These are phyloP conservation scores for Pteropus alecto DNA, from an alignment of 2,113 vertebrate genomes.

Conservation along the genomic window DNA sequence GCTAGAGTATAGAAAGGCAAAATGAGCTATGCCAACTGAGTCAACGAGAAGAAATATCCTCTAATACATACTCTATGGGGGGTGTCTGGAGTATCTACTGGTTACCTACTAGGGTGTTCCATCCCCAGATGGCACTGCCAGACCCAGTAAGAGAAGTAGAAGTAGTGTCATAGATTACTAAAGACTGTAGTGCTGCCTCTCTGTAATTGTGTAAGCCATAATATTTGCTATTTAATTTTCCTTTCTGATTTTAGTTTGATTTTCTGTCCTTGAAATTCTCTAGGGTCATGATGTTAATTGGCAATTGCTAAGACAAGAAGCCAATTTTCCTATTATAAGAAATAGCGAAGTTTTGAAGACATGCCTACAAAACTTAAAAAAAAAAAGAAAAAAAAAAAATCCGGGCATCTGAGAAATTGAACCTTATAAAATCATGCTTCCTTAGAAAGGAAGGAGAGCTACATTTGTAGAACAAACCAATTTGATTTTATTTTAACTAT, in stretches of 20 bases:
- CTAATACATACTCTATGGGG: neutral
- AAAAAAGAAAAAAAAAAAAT: constrained; percentile 27
- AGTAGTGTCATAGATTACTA: neutral
- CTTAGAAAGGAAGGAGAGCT: constrained; percentile 45
- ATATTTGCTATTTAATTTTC: constrained; percentile 1
- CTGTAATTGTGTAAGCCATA: neutral
- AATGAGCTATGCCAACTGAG: neutral
- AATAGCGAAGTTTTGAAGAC: constrained; percentile 20
- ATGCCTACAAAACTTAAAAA: neutral
- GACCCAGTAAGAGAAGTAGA: neutral
- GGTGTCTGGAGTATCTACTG: neutral
- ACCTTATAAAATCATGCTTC: constrained; percentile 3
- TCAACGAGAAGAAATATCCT: neutral
- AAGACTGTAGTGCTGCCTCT: neutral
- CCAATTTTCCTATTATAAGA: constrained; percentile 17
- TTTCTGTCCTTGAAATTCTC: constrained; percentile 6
- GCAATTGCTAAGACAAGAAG: constrained; percentile 36
- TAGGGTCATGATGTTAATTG: neutral
- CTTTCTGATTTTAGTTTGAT: constrained; percentile 15
- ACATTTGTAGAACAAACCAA: constrained; percentile 40
- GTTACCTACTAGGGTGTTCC: neutral
- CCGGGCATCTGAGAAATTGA: constrained; percentile 67
- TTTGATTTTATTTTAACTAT: constrained; percentile 70
- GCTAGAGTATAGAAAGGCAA: neutral
- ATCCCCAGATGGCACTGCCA: neutral